Base-by-base conservation (phyloP, 1,140 invertebrate species). In the Drosophila kanapiae region DNA sequence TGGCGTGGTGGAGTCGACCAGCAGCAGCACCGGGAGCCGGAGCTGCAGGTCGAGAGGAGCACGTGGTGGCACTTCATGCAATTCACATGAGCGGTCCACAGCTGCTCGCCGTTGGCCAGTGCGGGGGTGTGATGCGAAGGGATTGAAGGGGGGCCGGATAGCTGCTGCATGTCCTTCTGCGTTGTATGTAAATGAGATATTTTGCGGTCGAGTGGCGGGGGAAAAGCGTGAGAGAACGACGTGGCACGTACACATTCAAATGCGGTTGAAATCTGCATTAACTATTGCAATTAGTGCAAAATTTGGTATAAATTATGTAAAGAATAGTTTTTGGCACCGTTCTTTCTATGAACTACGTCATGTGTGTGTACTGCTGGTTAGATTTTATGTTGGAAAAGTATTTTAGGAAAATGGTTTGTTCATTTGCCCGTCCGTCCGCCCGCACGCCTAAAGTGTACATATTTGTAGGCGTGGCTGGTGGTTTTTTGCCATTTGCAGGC, bases 281-380 rank as follows among this genome's bases (percentile, higher is more conserved):
- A 88, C 85, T 88, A 90, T 90, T 85, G 85, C 85, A 88, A 88
- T 88, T 88, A 88, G 85, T 90, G 75, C 85, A 81, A 79, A 88
- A 90, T 88, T 90, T 79, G 57, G 78, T 76, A 88, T 88, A 88
- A 88, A 88, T 88, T 88, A 88, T 88, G 85, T 90, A 88, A 85
- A 90, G 85, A 88, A 90, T 88, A 85, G 81, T 85, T 87, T 87
- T 87, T 75, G 80, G 78, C 51, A 79, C 75, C 78, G 49, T 69
- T 45, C 81, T 84, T 79, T 79, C 81, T 79, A 88, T 88, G 86
- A 90, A 85, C 81, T 84, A 61, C 77, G 49, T 38, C 7, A 37
- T 31, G 35, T 33, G 58, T 75, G 49, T 77, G 54, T 43, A 63
- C 27, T 69, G 59, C 51, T 54, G 64, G 59, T 69, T 64, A 31